phyloP scores from a whole-genome alignment of 1,140 invertebrate species.

The Drosophila ficusphila region DNA sequence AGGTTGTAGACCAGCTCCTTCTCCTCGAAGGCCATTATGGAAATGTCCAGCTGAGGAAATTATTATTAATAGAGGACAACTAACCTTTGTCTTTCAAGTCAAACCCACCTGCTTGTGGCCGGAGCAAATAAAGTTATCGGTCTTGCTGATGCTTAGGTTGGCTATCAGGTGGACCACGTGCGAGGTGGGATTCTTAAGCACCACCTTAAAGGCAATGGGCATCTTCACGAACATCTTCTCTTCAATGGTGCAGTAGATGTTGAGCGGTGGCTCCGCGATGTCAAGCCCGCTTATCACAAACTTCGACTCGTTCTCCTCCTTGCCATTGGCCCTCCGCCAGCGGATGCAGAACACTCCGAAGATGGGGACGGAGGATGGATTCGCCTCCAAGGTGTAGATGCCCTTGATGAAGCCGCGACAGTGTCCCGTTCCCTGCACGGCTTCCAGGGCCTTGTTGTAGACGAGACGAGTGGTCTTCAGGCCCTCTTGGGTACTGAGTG shows the following conservation, averaged over 20 bases:
- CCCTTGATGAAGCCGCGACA: conserved; percentile 79
- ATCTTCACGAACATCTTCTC: conserved; percentile 84
- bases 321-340: conserved; percentile 70
- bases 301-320: conserved; percentile 83
- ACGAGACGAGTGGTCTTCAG: conserved; percentile 60
- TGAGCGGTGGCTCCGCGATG: conserved; percentile 76
- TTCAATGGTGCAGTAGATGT: conserved; percentile 83
- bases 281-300: conserved; percentile 77
- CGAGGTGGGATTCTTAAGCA: conserved; percentile 76
- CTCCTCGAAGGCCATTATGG: conserved; percentile 79
- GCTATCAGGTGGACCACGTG: conserved; percentile 77
- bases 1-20: conserved; percentile 81
- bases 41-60: conserved; percentile 67
- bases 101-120: conserved; percentile 77
- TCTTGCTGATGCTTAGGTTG: conserved; percentile 72
- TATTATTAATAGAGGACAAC: not conserved
- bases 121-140: conserved; percentile 84
- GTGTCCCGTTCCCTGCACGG: conserved; percentile 72
- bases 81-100: too few relatives aligned
- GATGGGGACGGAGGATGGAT: conserved; percentile 15
- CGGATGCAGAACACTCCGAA: conserved; percentile 83
- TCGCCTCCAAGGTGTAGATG: conserved; percentile 45
- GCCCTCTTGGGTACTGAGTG: conserved; percentile 6
- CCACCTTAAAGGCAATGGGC: conserved; percentile 80
- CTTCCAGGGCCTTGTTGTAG: conserved; percentile 78